Base-by-base conservation (phyloP, 1,140 invertebrate species). In the Stenopsyche tienmushanensis region DNA sequence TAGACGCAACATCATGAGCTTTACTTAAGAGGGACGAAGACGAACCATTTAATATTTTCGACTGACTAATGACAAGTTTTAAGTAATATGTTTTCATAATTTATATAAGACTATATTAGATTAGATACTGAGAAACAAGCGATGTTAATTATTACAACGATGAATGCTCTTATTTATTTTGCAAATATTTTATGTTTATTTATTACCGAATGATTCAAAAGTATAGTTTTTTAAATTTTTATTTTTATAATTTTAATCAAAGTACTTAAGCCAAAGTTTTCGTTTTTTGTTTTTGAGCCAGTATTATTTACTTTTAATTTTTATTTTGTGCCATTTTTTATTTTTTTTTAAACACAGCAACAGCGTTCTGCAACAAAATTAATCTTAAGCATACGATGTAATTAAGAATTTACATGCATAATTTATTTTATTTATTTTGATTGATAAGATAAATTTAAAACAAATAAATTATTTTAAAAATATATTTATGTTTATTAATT, bases 291-390 rank as follows among this genome's bases (percentile, higher is more conserved):
- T 34, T 52, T 2, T 26, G 50, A 24, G 45, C 24, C 47, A 52
- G 44, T 62, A 52, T 62, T 62, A 49, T 57, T 57, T 57, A 34
- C 29, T 57, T 57, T 57, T 25, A 15, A 18, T 57, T 34, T 29
- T 26, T 57, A n/a, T 39, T 53, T 57, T 45, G 62, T 64, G 50
- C 52, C 50, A 54, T 57, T 26, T 62, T n/a, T 42, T 59, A 59
- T 59, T 20, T 59, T 34, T 34, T 34, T 34, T 34, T 34, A 34
- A 7, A n/a, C n/a, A n/a, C n/a, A n/a, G n/a, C n/a, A n/a, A n/a
- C n/a, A n/a, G n/a, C n/a, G n/a, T n/a, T n/a, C n/a, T n/a, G n/a
- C n/a, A n/a, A n/a, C n/a, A n/a, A n/a, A n/a, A n/a, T n/a, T n/a
- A n/a, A n/a, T n/a, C n/a, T n/a, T n/a, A n/a, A n/a, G n/a, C n/a